Evolutionary conservation across 2,888 invertebrate genomes (phyloP), one percentile per base, ranked within the genome.

Genomic region (Odontocolon sp.): DNA sequence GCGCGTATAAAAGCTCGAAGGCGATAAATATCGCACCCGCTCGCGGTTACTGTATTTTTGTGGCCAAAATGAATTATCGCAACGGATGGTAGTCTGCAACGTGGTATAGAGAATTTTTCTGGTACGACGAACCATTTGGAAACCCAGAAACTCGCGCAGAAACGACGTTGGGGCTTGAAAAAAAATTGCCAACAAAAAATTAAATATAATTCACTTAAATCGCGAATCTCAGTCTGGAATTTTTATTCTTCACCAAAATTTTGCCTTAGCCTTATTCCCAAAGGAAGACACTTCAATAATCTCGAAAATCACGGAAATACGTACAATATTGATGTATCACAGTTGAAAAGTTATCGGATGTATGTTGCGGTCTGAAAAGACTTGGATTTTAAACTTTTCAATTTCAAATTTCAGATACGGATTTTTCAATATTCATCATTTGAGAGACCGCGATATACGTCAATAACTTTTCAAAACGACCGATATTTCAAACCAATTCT

Each of bases 1-100:
- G 64, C 33, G 56, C 54, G 76, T 45, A 71, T 67, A 76, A 76
- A 76, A 76, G 67, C 71, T 76, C 66, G 70, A 61, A 61, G 61
- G 71, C 76, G 66, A 76, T 76, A 76, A 76, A 76, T 76, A 76
- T 76, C 76, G 66, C 67, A 11, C 54, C 40, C 71, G 36, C 71
- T 36, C 52, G 45, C 61, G 26, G 47, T 57, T 54, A 71, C 69
- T 64, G 69, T 69, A 69, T 66, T 76, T 76, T 71, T 67, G 70
- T 67, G 54, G 71, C 45, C 47, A 71, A 77, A 71, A 77, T 71
- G 71, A 77, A 77, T 77, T 76, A 76, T 76, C 66, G 71, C 70
- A 36, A 50, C 14, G 42, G 33, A 63, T 11, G 33, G 45, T 23
- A 21, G 45, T 45, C 11, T 4, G 21, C 31, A 45, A 6, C 9